Conservation (phyloP, 2,113 vertebrate species). For the Petrocephalus zakoni region DNA sequence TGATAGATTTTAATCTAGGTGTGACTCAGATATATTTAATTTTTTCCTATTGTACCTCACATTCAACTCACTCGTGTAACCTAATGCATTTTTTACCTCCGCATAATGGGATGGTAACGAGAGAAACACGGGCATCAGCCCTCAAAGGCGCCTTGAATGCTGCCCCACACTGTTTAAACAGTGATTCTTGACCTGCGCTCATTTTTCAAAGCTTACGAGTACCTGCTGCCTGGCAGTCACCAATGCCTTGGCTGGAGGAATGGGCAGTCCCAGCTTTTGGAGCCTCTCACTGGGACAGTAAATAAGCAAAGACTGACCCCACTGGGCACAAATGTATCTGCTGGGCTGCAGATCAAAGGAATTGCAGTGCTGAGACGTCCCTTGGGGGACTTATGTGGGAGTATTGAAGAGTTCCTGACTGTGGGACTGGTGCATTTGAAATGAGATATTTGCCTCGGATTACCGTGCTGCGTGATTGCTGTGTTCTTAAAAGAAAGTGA, state of each 20-base stretch:
- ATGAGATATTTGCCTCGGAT: conserved; percentile 16
- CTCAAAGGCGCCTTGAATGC: conserved; percentile 52
- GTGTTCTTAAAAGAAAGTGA: not conserved
- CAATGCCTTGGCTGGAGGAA: conserved; percentile 25
- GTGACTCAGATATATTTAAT: not conserved
- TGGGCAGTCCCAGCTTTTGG: conserved; percentile 8
- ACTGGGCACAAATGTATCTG: conserved; percentile 36
- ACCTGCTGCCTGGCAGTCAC: conserved; percentile 50
- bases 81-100: not conserved
- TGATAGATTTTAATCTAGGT: not conserved
- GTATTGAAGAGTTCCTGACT: not conserved
- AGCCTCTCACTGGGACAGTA: conserved; percentile 18
- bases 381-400: not conserved
- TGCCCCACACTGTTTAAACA: conserved; percentile 62
- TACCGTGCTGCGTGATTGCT: conserved; percentile 12
- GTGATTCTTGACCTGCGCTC: conserved; percentile 52
- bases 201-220: conserved; percentile 58
- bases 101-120: not conserved
- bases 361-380: not conserved
- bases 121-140: conserved; percentile 49
- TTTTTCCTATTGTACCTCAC: not conserved
- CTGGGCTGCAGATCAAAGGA: conserved; percentile 18
- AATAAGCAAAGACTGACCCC: conserved; percentile 44
- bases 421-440: not conserved
- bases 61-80: not conserved